These are phyloP conservation scores for Cheilosia variabilis DNA, from an alignment of 2,888 invertebrate genomes.

Conservation along the genomic window DNA sequence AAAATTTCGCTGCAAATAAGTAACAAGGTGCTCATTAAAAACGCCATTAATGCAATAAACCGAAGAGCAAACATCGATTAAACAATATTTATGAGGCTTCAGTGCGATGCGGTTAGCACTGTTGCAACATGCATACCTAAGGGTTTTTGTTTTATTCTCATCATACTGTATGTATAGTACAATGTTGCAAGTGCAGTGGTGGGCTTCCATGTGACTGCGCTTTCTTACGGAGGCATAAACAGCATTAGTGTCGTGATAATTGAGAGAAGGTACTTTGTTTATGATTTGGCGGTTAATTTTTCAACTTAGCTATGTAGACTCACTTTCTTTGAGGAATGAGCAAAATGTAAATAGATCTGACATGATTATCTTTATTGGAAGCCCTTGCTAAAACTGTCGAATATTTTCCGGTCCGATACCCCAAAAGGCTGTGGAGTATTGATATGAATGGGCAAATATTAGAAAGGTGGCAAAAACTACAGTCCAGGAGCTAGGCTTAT, in stretches of 20 bases:
- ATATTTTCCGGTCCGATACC: too few species aligned
- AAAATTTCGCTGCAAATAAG: slow-evolving; percentile 81
- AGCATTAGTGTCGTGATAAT: neutral
- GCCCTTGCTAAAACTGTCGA: too few species aligned
- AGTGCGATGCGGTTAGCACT: slow-evolving; percentile 62
- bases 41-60: slow-evolving; percentile 84
- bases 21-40: slow-evolving; percentile 83
- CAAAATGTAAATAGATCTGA: too few species aligned
- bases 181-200: slow-evolving; percentile 46
- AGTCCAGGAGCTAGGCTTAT: too few species aligned
- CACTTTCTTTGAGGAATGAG: too few species aligned
- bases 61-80: slow-evolving; percentile 84
- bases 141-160: slow-evolving; percentile 13
- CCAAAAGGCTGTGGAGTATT: too few species aligned
- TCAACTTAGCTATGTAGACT: too few species aligned
- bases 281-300: too few species aligned
- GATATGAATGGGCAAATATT: too few species aligned
- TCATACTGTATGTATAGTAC: slow-evolving; percentile 14
- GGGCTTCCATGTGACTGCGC: slow-evolving; percentile 38
- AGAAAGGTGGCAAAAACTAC: too few species aligned
- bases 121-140: slow-evolving; percentile 31
- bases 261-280: neutral
- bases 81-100: slow-evolving; percentile 84
- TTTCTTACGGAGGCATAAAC: neutral
- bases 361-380: too few species aligned